Percentiles rank a stretch among this genome's conserved stretches.
phyloP scores from a whole-genome alignment of 1,140 invertebrate genomes.

The Penaeus japonicus region DNA sequence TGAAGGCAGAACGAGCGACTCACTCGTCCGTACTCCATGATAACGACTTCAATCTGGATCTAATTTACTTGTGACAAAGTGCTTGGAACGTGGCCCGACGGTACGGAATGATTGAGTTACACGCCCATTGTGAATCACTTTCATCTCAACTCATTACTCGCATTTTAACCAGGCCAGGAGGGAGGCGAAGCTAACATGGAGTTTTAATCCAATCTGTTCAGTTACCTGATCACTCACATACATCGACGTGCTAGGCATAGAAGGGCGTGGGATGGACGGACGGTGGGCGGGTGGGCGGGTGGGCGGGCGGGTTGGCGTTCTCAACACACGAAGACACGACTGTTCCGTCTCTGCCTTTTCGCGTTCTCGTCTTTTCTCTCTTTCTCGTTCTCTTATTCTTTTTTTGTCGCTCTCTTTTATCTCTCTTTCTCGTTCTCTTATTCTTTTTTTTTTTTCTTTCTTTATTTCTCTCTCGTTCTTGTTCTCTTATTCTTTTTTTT shows the following conservation, averaged over 20 bases:
- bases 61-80: constrained; percentile 16
- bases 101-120: constrained; percentile 8
- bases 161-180: background rate
- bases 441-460: no score
- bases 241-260: background rate
- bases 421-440: no score
- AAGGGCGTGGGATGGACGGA: background rate
- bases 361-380: no score
- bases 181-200: background rate
- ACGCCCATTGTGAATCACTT: background rate
- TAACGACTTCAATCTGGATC: constrained; percentile 14
- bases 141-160: background rate
- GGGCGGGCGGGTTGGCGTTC: no score
- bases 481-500: no score
- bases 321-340: no score
- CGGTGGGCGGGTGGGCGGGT: no score
- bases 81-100: background rate
- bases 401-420: no score
- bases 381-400: no score
- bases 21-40: constrained; percentile 1
- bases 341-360: no score
- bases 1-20: background rate
- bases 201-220: background rate
- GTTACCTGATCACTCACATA: background rate
- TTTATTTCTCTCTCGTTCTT: no score